Evolutionary conservation across 2,113 vertebrate genomes (phyloP).

Genomic region (Nycticryphes semicollaris): DNA sequence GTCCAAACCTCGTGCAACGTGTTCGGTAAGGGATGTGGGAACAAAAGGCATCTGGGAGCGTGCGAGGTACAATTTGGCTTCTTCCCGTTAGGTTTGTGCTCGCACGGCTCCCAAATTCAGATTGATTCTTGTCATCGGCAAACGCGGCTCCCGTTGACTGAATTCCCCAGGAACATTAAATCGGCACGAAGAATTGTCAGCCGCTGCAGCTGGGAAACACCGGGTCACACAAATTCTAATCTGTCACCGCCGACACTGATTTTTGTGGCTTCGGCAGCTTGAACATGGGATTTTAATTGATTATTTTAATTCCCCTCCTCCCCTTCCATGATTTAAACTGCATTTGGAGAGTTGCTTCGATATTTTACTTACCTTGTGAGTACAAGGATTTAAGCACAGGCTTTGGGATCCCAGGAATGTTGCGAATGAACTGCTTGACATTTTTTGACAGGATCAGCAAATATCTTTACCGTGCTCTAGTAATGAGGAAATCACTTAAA

Average conservation of each 20-base stretch:
- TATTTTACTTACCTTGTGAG: constrained; percentile 29
- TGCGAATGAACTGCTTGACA: constrained; percentile 10
- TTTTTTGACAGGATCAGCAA: constrained; percentile 64
- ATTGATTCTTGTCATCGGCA: not conserved
- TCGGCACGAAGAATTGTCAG: not conserved
- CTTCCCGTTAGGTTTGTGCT: not conserved
- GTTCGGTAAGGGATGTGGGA: not conserved
- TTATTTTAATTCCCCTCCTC: not conserved
- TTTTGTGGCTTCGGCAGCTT: not conserved
- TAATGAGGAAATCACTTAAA: constrained; percentile 66
- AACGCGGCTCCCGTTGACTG: not conserved
- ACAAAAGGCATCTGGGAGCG: not conserved
- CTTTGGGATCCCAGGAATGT: constrained; percentile 2
- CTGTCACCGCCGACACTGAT: rapidly evolving
- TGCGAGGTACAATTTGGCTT: not conserved
- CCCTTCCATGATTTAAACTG: not conserved
- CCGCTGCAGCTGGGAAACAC: not conserved
- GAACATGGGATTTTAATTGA: rapidly evolving
- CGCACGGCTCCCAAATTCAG: not conserved
- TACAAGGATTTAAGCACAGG: not conserved
- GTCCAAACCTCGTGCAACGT: not conserved
- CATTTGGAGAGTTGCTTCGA: not conserved
- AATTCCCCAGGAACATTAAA: not conserved
- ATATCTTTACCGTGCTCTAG: constrained; percentile 49
- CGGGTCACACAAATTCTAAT: not conserved